Evolutionary conservation across 2,888 invertebrate species (phyloP), one percentile per base, ranked within the genome.

Genomic region (Pollenia angustigena): DNA sequence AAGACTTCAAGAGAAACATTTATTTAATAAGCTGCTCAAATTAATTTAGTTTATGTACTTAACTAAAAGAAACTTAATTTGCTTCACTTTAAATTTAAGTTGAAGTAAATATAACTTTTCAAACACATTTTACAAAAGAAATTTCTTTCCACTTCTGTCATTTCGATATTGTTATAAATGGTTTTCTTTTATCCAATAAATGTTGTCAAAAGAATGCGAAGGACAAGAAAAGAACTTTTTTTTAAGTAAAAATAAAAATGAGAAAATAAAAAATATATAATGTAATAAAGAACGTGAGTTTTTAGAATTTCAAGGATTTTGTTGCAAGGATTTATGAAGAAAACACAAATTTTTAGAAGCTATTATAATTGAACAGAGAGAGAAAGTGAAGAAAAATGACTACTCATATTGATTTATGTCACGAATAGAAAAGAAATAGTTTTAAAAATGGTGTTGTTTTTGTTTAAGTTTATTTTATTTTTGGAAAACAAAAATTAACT

Each of bases 131-230:
- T 14, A 40, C 14, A 40, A 40, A 18, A 50, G 11, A 16, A 42
- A 50, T 44, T 44, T 44, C 44, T 52, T 32, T 60, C 11, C 66
- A 2, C 64, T 76, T 4, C 62, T 74, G 81, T 62, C 81, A 78
- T 72, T 66, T 72, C 60, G 52, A 68, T 78, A 81, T 78, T 85
- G 80, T 81, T 85, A 81, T 76, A 76, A 85, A 81, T 85, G 64
- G 85, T 56, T 80, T 79, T 75, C 44, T 85, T 80, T 80, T 48
- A 85, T 80, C 80, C 71, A 85, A 85, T 80, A 85, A 85, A 85
- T 80, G 68, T 62, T 85, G 75, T 75, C 80, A 71, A 85, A 71
- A 64, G 48, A 56, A 64, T 52, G 23, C 16, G 50, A 80, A 60
- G 40, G 18, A 9, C 18, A 64, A 66, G 11, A 56, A 48, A 58